A percentile compares a stretch with the other conserved stretches of the same genome.
Conservation (phyloP, 1,140 invertebrate genomes). For the Berghia stephanieae region DNA sequence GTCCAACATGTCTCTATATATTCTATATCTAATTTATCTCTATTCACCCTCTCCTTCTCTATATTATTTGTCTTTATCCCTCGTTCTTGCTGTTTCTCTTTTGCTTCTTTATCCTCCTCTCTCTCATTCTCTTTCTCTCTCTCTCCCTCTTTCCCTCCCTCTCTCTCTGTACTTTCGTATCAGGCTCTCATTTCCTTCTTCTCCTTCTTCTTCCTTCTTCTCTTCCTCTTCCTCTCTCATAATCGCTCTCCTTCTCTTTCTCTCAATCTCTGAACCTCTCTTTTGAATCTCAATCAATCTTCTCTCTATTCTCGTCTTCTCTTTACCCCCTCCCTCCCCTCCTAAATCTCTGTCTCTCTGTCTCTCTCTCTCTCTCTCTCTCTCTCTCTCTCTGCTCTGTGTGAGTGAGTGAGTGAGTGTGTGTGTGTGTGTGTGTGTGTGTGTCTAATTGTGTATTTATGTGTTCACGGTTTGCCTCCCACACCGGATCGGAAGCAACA, state of each 20-base stretch:
- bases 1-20: too few species aligned
- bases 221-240: background rate
- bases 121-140: background rate
- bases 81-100: too few species aligned
- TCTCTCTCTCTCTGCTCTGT: background rate
- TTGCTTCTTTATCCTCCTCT: background rate
- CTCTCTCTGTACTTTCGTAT: background rate
- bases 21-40: too few species aligned
- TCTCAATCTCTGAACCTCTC: background rate
- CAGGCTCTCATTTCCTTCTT: background rate
- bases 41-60: too few species aligned
- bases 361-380: constrained; percentile 21
- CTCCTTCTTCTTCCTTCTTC: background rate
- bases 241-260: background rate
- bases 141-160: background rate
- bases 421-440: too few species aligned
- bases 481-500: background rate
- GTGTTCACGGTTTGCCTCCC: background rate
- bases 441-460: too few species aligned
- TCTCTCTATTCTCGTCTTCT: background rate
- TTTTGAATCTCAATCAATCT: background rate
- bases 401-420: too few species aligned
- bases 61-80: too few species aligned
- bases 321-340: background rate
- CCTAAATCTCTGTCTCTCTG: background rate